phyloP scores from a whole-genome alignment of 2,888 invertebrate species.

The Minunthozetes semirufus region DNA sequence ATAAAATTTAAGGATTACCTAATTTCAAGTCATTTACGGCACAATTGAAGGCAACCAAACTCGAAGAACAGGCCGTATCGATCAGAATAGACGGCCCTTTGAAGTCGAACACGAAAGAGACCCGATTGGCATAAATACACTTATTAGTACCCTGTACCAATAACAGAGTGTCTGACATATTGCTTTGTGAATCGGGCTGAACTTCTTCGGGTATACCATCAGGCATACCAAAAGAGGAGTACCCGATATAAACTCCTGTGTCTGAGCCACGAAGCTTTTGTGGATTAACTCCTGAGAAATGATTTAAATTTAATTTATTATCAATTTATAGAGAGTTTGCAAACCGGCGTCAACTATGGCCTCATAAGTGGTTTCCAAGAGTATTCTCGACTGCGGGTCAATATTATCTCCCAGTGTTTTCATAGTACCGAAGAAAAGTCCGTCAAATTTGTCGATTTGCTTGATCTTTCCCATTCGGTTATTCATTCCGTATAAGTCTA shows the following conservation, averaged over 20 bases:
- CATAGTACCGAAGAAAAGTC: constrained; percentile 81
- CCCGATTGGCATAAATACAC: constrained; percentile 63
- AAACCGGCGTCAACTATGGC: constrained; percentile 75
- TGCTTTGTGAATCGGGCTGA: constrained; percentile 71
- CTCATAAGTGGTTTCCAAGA: constrained; percentile 87
- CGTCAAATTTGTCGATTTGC: constrained; percentile 70
- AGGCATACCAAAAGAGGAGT: constrained; percentile 83
- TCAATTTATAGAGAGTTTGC: too few species aligned
- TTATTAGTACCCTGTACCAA: constrained; percentile 86
- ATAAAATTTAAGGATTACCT: not conserved
- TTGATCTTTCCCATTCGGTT: constrained; percentile 61
- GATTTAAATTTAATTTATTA: too few species aligned
- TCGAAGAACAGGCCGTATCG: constrained; percentile 96
- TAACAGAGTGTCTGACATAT: constrained; percentile 80
- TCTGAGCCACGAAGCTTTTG: constrained; percentile 71
- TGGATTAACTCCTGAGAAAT: constrained; percentile 72
- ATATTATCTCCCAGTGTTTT: constrained; percentile 83
- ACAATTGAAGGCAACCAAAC: constrained; percentile 80
- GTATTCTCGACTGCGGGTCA: constrained; percentile 81
- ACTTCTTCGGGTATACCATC: constrained; percentile 75
- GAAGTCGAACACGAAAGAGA: not conserved
- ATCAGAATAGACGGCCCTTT: constrained; percentile 82
- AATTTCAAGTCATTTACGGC: constrained; percentile 64
- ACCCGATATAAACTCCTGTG: constrained; percentile 92
- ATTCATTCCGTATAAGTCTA: constrained; percentile 69